Evolutionary conservation across 2,113 vertebrate species (phyloP).

Genomic region (Chiloscyllium plagiosum): DNA sequence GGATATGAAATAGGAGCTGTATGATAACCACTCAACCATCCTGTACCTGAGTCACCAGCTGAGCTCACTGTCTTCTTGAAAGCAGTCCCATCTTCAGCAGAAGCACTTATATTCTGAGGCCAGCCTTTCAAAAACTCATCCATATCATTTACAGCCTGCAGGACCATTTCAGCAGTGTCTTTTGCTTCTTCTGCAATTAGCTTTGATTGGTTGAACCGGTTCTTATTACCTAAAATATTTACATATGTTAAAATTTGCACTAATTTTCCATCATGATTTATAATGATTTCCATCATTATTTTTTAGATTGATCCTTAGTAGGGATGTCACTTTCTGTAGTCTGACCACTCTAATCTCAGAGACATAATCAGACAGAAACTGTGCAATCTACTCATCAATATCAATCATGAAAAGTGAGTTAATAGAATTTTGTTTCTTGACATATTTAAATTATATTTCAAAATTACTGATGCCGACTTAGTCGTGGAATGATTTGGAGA

Average conservation of each 20-base stretch:
- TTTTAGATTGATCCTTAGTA: no score
- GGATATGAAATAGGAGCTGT: background rate
- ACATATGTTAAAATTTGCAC: background rate
- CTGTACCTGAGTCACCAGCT: conserved; percentile 77
- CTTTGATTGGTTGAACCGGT: conserved; percentile 63
- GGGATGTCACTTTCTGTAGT: background rate
- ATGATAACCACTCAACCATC: background rate
- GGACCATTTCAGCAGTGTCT: conserved; percentile 63
- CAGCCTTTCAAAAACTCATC: conserved; percentile 65
- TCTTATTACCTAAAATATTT: conserved; percentile 52
- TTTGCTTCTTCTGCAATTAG: conserved; percentile 60
- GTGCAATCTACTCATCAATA: background rate
- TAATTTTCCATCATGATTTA: background rate
- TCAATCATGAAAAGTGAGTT: background rate
- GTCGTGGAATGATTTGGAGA: background rate
- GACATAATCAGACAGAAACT: background rate
- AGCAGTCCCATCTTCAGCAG: conserved; percentile 64
- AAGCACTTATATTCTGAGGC: conserved; percentile 72
- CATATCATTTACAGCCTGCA: conserved; percentile 65
- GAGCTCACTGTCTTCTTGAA: conserved; percentile 70
- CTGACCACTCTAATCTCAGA: background rate
- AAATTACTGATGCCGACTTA: background rate
- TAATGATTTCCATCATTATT: no score
- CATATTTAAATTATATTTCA: background rate
- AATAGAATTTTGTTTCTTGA: background rate